These are phyloP conservation scores for Callinectes sapidus DNA, from an alignment of 2,888 invertebrate species.

Conservation along the genomic window DNA sequence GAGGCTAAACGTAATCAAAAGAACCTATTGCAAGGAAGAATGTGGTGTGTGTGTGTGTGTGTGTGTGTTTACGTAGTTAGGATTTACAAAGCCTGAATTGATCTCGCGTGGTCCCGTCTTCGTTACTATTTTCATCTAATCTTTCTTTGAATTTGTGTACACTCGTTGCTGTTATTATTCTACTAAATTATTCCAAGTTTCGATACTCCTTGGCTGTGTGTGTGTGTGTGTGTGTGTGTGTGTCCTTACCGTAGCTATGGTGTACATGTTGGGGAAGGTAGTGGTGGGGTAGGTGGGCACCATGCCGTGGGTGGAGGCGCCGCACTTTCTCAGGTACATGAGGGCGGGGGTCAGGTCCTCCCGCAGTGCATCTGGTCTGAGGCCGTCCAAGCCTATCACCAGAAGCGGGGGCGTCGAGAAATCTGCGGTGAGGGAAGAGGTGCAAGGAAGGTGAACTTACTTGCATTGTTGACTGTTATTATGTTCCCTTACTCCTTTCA, in stretches of 20 bases:
- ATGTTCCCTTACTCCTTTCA: no score
- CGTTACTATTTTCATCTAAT: no score
- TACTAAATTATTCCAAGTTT: no score
- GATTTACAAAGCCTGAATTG: no score
- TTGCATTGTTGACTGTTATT: not conserved
- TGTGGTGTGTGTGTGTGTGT: slow-evolving; percentile 32
- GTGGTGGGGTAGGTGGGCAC: slow-evolving; percentile 68
- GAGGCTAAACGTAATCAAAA: not conserved
- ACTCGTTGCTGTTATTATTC: no score
- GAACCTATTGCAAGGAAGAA: not conserved
- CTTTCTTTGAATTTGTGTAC: no score
- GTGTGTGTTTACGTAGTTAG: slow-evolving; percentile 14
- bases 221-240: slow-evolving; percentile 35
- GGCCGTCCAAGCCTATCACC: slow-evolving; percentile 68
- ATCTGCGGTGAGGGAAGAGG: slow-evolving; percentile 41
- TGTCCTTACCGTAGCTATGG: slow-evolving; percentile 69
- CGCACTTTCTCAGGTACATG: slow-evolving; percentile 57
- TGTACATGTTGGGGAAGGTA: slow-evolving; percentile 70
- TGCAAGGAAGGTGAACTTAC: not conserved
- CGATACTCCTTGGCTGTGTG: no score
- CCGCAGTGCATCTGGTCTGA: slow-evolving; percentile 59
- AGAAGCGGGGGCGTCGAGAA: slow-evolving; percentile 49
- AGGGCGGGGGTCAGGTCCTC: slow-evolving; percentile 57
- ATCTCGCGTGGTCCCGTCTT: no score
- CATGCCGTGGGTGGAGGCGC: slow-evolving; percentile 55